These are phyloP conservation scores for Helicoverpa assulta DNA, from an alignment of 2,888 invertebrate genomes.

Conservation along the genomic window DNA sequence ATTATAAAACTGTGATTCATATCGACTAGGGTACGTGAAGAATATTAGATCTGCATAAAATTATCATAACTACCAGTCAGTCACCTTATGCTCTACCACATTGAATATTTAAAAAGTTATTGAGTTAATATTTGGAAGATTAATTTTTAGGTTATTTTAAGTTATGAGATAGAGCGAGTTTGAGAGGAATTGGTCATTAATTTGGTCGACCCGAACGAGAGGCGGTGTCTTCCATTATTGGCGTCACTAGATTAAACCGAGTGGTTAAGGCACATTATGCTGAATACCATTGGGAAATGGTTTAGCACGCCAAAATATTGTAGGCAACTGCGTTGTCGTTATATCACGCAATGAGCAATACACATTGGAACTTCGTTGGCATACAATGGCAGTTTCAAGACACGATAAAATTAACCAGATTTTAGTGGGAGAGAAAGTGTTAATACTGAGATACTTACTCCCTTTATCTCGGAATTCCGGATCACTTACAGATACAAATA, in stretches of 20 bases:
- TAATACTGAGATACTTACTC: too few species aligned
- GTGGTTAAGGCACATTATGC: not conserved
- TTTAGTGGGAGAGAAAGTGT: too few species aligned
- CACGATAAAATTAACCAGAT: too few species aligned
- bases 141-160: conserved; percentile 15
- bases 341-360: too few species aligned
- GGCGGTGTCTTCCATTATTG: not conserved
- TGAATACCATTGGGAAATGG: too few species aligned
- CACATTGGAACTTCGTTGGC: too few species aligned
- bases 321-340: too few species aligned
- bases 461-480: too few species aligned
- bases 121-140: conserved; percentile 34
- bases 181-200: conserved; percentile 28
- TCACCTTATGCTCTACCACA: conserved; percentile 22
- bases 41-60: conserved; percentile 49
- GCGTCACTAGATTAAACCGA: not conserved
- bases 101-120: conserved; percentile 36
- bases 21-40: conserved; percentile 53
- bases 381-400: too few species aligned
- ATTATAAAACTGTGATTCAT: conserved; percentile 49
- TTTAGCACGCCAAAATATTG: too few species aligned
- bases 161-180: conserved; percentile 17
- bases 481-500: too few species aligned
- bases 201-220: not conserved
- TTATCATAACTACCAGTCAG: conserved; percentile 39